phyloP scores from a whole-genome alignment of 2,797 vertebrate genomes.

The Okamejei kenojei region DNA sequence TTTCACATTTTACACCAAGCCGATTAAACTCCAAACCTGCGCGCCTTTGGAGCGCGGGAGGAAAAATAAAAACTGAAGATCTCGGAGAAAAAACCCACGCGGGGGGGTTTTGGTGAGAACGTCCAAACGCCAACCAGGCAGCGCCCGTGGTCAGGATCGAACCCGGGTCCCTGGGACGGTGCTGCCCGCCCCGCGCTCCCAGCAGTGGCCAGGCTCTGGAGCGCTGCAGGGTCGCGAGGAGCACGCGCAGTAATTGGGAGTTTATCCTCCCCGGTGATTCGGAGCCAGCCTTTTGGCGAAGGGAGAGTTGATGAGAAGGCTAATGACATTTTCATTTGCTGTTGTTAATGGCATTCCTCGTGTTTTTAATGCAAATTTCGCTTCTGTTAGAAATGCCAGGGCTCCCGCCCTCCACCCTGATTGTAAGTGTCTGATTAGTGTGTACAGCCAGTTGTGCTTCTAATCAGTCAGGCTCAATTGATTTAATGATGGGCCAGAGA shows the following conservation, averaged over 20 bases:
- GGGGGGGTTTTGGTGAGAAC: too few species aligned
- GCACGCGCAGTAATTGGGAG: not conserved
- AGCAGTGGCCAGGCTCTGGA: too few species aligned
- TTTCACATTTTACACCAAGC: too few species aligned
- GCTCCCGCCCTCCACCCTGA: not conserved
- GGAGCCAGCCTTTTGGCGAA: not conserved
- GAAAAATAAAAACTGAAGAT: too few species aligned
- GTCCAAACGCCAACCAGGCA: too few species aligned
- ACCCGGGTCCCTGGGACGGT: too few species aligned
- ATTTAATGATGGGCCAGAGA: not conserved
- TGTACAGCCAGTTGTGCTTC: not conserved
- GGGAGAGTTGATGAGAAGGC: not conserved
- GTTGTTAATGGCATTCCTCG: conserved; percentile 3
- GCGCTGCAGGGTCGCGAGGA: too few species aligned
- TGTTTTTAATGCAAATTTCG: not conserved
- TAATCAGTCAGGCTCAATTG: not conserved
- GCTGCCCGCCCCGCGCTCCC: too few species aligned
- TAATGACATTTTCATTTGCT: conserved; percentile 18
- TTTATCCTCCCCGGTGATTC: not conserved
- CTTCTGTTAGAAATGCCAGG: not conserved
- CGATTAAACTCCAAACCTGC: too few species aligned
- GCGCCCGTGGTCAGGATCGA: too few species aligned
- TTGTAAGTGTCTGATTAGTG: conserved; percentile 21
- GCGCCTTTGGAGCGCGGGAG: too few species aligned
- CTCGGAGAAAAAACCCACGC: too few species aligned